Percentiles rank a stretch among this genome's conserved stretches.
Conservation (phyloP, 2,113 vertebrate genomes). For the Hylia prasina region DNA sequence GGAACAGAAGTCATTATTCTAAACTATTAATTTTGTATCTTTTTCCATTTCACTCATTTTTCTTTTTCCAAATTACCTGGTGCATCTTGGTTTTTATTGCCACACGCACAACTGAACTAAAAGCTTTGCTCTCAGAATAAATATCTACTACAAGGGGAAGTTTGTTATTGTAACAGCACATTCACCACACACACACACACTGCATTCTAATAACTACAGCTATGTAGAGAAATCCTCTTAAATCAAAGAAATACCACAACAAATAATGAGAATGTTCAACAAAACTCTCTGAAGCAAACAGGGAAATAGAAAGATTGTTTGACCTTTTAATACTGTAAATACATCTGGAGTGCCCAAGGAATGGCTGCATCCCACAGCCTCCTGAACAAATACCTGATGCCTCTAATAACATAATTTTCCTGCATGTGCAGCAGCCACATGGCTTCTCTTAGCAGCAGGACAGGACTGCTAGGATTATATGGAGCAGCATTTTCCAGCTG, state of each 20-base stretch:
- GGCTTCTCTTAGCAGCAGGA: neutral
- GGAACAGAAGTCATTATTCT: neutral
- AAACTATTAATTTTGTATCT: neutral
- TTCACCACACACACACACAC: neutral
- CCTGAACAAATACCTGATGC: constrained; percentile 18
- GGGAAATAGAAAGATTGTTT: constrained; percentile 49
- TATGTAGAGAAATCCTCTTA: constrained; percentile 42
- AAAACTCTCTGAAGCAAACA: constrained; percentile 21
- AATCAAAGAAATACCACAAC: constrained; percentile 22
- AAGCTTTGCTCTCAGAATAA: constrained; percentile 30
- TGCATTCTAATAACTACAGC: constrained; percentile 36
- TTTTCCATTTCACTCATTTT: neutral
- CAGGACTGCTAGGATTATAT: neutral
- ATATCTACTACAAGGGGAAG: neutral
- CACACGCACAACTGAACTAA: neutral
- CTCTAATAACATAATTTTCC: neutral
- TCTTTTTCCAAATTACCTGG: neutral
- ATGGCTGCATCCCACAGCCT: constrained; percentile 19
- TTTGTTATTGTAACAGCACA: constrained; percentile 47
- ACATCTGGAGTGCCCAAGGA: constrained; percentile 18
- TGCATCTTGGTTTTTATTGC: neutral
- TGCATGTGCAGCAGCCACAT: neutral
- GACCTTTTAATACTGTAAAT: constrained; percentile 66
- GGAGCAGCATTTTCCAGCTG: neutral
- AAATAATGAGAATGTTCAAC: constrained; percentile 33